Conservation (phyloP, 2,888 invertebrate genomes). For the Chrysolina americana region DNA sequence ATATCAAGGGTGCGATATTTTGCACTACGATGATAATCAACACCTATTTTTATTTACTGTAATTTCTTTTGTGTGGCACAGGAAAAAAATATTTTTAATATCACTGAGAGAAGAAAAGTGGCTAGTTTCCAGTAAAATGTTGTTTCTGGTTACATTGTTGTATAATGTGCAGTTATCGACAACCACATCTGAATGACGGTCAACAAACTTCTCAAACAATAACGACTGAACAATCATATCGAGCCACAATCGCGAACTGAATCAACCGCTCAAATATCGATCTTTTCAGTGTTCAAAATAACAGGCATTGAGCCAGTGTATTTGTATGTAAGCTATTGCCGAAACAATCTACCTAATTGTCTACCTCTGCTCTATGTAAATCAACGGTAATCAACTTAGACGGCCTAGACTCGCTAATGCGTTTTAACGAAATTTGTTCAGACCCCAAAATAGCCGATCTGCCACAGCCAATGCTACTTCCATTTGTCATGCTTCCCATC, state of each 20-base stretch:
- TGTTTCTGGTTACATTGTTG: background rate
- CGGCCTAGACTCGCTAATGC: conserved; percentile 59
- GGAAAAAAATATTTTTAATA: too few relatives aligned
- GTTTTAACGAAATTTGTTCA: conserved; percentile 55
- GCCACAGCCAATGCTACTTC: conserved; percentile 48
- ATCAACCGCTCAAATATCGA: conserved; percentile 32
- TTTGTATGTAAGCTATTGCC: conserved; percentile 54
- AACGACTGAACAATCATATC: background rate
- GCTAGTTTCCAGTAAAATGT: too few relatives aligned
- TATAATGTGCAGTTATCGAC: background rate
- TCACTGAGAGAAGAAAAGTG: too few relatives aligned
- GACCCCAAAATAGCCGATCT: conserved; percentile 55
- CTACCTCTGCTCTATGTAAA: conserved; percentile 62
- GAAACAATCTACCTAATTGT: conserved; percentile 62
- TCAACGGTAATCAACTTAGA: conserved; percentile 61
- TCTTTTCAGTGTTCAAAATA: conserved; percentile 37
- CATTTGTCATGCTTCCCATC: conserved; percentile 48
- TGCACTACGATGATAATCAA: too few relatives aligned
- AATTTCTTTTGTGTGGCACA: too few relatives aligned
- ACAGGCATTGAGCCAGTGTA: conserved; percentile 39
- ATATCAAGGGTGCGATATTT: too few relatives aligned
- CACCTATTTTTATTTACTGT: too few relatives aligned
- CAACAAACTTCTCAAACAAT: conserved; percentile 2
- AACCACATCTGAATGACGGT: background rate
- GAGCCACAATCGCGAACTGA: conserved; percentile 14